A percentile compares a stretch with the other conserved stretches of the same genome.
phyloP scores from a whole-genome alignment of 2,113 vertebrate species.

The Arizona elegans region DNA sequence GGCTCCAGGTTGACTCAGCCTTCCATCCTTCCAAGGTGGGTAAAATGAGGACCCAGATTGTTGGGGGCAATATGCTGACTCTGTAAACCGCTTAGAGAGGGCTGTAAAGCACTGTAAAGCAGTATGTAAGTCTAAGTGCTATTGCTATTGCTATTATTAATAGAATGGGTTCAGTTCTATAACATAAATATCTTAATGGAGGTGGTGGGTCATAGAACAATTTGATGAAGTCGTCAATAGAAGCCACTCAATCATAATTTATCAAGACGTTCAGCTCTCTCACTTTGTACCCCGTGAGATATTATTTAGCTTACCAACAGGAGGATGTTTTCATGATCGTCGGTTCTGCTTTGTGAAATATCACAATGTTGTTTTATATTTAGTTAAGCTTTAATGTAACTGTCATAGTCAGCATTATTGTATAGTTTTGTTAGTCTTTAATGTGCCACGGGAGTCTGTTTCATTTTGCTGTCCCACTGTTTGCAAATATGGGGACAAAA shows the following conservation, averaged over 20 bases:
- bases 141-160: not conserved
- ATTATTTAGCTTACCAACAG: no score
- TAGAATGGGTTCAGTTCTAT: not conserved
- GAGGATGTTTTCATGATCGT: not conserved
- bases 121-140: no score
- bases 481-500: not conserved
- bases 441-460: not conserved
- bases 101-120: no score
- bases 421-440: not conserved
- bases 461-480: not conserved
- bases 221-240: no score
- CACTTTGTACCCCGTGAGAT: not conserved
- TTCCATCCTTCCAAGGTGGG: no score
- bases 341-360: not conserved
- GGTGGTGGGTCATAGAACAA: not conserved
- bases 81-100: no score
- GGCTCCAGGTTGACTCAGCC: no score
- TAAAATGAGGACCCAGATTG: no score
- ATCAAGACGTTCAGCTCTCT: not conserved
- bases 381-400: not conserved
- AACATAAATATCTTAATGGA: not conserved
- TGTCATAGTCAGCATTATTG: not conserved
- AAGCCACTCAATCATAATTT: not conserved
- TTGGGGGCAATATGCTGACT: no score
- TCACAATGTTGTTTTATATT: not conserved